Conservation (phyloP, 2,113 vertebrate genomes). For the Brienomyrus brachyistius region DNA sequence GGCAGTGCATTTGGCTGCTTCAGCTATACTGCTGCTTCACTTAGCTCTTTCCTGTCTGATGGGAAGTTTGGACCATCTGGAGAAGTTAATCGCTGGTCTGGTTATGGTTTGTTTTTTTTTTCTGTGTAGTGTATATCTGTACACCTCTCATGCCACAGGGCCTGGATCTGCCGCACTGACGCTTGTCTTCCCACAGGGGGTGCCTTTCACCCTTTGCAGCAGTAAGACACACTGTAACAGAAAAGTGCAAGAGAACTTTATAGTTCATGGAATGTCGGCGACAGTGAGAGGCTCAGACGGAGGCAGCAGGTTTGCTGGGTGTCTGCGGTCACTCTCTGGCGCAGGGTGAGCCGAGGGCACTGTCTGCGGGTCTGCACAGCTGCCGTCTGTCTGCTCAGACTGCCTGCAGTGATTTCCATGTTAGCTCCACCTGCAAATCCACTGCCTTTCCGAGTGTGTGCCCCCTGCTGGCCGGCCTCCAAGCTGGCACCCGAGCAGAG, state of each 20-base stretch:
- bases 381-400: not conserved
- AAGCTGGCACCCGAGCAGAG: not conserved
- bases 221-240: not conserved
- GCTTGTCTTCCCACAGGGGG: not conserved
- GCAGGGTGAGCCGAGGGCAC: not conserved
- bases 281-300: not conserved
- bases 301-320: not conserved
- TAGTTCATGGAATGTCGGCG: not conserved
- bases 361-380: not conserved
- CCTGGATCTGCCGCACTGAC: not conserved
- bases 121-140: not conserved
- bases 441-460: not conserved
- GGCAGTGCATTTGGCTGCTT: not conserved
- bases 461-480: not conserved
- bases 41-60: not conserved
- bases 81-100: not conserved
- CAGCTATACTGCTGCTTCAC: not conserved
- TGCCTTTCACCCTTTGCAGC: not conserved
- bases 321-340: not conserved
- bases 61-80: not conserved
- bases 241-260: too few relatives aligned
- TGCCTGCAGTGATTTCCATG: not conserved
- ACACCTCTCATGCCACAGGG: not conserved
- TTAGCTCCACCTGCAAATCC: not conserved
- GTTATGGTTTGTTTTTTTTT: not conserved